phyloP scores from a whole-genome alignment of 1,140 invertebrate species.

The Trinorchestia longiramus region DNA sequence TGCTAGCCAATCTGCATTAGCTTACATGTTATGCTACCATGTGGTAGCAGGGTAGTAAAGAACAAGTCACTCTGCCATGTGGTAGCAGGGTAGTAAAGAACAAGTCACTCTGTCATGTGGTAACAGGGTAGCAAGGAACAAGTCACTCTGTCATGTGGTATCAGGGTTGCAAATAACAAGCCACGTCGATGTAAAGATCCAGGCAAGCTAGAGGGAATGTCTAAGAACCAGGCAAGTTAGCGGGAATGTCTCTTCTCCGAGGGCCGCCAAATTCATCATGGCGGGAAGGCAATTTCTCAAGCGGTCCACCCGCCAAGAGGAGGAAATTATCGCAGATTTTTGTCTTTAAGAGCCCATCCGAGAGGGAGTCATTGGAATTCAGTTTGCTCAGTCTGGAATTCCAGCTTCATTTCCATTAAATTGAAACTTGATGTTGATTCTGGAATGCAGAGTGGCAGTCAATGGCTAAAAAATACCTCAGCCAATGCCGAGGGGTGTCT shows the following conservation, averaged over 20 bases:
- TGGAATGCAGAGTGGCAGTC: constrained; percentile 41
- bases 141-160: too few species aligned
- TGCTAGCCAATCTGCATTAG: too few species aligned
- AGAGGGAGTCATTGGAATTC: constrained; percentile 40
- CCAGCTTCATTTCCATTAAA: constrained; percentile 50
- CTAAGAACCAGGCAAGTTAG: background rate
- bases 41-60: too few species aligned
- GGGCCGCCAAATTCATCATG: background rate
- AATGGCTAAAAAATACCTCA: constrained; percentile 22
- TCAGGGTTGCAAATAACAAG: too few species aligned
- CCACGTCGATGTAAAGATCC: too few species aligned
- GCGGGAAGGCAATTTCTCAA: background rate
- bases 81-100: too few species aligned
- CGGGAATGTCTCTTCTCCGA: background rate
- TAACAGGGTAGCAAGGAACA: too few species aligned
- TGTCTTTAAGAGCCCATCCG: background rate
- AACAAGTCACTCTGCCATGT: too few species aligned
- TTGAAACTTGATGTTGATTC: constrained; percentile 47
- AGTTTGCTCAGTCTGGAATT: constrained; percentile 48
- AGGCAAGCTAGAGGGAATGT: background rate
- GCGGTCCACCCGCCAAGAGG: background rate
- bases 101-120: too few species aligned
- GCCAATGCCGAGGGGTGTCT: constrained; percentile 25
- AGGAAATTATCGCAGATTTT: constrained; percentile 23
- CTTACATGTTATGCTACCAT: too few species aligned